Base-by-base conservation (phyloP, 2,797 vertebrate genomes). In the Staurois parvus region DNA sequence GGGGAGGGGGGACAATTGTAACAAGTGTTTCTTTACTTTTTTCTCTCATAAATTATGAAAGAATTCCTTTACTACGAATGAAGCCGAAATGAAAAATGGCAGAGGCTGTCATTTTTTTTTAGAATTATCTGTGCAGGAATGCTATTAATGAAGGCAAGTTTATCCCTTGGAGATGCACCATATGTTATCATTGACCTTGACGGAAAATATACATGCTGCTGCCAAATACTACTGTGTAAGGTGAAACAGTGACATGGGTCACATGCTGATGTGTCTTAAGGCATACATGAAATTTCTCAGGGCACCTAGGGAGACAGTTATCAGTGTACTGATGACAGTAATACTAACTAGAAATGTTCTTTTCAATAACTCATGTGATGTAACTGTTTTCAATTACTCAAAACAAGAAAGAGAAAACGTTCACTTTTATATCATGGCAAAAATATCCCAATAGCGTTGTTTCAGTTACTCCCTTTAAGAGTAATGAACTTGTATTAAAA, bases 191-290 rank as follows among this genome's bases (percentile, higher is more conserved):
- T 62, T 73, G 76, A 72, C 72, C 30, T 52, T 11, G 48, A 30
- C 64, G 19, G 52, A 80, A 79, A 67, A 66, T 67, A 42, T 37
- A 28, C 42, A 75, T 26, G 10, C 32, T 59, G 72, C n/a, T 68
- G 72, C 70, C 77, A 80, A 67, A 80, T 68, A 80, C 62, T 77
- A 72, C 85, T 52, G 73, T 77, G 52, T 76, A 28, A 77, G 48
- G 28, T 77, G 52, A 78, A 83, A 78, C 68, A n/a, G 45, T 70
- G 64, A 76, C 72, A 76, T 13, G 32, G 34, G 66, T 42, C 26
- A 76, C 48, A 67, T 69, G 37, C 37, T 74, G 69, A 75, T 26
- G 72, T 48, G 72, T 75, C 28, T 34, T 70, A 40, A 74, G n/a
- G 34, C 81, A 78, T 64, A 76, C 7, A 30, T 76, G n/a, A 69